A percentile compares a stretch with the other conserved stretches of the same genome.
phyloP scores from a whole-genome alignment of 2,113 vertebrate genomes.

The Chionis minor region DNA sequence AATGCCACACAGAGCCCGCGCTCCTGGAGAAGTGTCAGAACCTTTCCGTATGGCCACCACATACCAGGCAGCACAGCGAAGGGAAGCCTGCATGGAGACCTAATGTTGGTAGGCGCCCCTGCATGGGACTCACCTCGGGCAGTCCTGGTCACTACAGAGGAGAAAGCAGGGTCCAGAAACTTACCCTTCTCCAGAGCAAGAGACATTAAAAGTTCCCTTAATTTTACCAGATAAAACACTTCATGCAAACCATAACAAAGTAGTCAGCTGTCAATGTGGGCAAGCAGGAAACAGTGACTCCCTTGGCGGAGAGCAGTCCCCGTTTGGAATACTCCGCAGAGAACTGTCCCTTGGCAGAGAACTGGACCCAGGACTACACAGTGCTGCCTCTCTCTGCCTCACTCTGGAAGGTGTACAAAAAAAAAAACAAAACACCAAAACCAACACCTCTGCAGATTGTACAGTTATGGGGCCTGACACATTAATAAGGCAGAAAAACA shows the following conservation, averaged over 20 bases:
- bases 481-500: not conserved
- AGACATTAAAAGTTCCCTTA: not conserved
- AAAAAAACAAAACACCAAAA: not conserved
- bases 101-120: not conserved
- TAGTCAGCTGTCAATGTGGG: not conserved
- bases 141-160: not conserved
- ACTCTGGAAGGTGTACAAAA: not conserved
- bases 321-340: not conserved
- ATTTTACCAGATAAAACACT: not conserved
- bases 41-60: too few relatives aligned
- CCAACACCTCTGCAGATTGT: not conserved
- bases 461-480: not conserved
- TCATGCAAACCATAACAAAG: not conserved
- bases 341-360: not conserved
- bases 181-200: not conserved
- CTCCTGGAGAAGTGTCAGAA: not conserved
- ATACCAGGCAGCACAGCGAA: not conserved
- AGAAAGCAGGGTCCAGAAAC: not conserved
- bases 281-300: not conserved
- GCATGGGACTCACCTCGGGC: not conserved
- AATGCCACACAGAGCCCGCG: not conserved
- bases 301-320: not conserved
- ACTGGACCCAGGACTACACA: not conserved
- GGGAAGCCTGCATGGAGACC: not conserved
- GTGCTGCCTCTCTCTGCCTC: not conserved